Evolutionary conservation across 1,140 invertebrate genomes (phyloP).

Genomic region (Planococcus citri): DNA sequence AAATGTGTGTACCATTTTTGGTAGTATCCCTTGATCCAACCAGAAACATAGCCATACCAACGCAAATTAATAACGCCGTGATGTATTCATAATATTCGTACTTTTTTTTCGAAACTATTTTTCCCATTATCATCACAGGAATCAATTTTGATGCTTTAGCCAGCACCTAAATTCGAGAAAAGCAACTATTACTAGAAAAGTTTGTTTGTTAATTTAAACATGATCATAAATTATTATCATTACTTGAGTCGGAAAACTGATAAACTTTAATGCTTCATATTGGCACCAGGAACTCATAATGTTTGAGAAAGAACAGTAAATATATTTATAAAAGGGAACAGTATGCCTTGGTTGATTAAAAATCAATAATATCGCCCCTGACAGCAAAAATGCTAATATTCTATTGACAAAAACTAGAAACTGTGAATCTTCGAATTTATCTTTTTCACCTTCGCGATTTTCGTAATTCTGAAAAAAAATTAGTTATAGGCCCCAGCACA

Average conservation of each 20-base stretch:
- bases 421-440: conserved; percentile 81
- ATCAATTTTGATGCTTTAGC: conserved; percentile 92
- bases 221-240: too few relatives aligned
- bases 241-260: conserved; percentile 94
- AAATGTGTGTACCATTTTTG: conserved; percentile 8
- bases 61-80: conserved; percentile 75
- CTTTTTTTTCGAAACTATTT: conserved; percentile 69
- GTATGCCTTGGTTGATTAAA: conserved; percentile 54
- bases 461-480: conserved; percentile 51
- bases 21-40: conserved; percentile 44
- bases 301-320: conserved; percentile 92
- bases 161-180: conserved; percentile 52
- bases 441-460: conserved; percentile 42
- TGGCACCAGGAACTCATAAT: conserved; percentile 99
- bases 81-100: conserved; percentile 91
- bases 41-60: conserved; percentile 87
- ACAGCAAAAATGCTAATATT: conserved; percentile 67
- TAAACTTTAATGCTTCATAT: conserved; percentile 96
- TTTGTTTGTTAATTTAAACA: too few relatives aligned
- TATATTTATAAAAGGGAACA: conserved; percentile 90
- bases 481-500: too few relatives aligned
- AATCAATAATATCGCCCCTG: conserved; percentile 45
- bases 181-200: neutral
- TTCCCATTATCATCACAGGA: conserved; percentile 98
- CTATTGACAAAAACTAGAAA: conserved; percentile 92